These are phyloP conservation scores for Heterotilapia buettikoferi DNA, from an alignment of 2,113 vertebrate genomes.

Conservation along the genomic window DNA sequence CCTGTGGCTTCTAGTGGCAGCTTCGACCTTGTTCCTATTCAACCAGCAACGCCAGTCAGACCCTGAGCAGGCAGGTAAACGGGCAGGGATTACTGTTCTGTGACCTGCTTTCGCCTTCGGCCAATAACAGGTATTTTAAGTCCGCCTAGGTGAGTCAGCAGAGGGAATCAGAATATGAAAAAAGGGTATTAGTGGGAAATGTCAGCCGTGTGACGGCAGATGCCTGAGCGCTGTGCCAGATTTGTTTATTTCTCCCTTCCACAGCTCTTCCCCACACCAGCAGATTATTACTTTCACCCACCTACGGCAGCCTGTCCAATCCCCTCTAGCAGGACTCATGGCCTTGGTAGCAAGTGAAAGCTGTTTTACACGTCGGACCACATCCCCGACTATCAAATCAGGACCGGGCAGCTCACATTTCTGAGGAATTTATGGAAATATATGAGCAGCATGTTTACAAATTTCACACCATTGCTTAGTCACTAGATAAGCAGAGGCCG, in stretches of 20 bases:
- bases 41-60: background rate
- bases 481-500: background rate
- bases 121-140: background rate
- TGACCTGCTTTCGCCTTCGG: background rate
- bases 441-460: background rate
- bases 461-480: background rate
- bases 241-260: constrained; percentile 30
- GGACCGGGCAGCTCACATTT: background rate
- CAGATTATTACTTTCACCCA: constrained; percentile 39
- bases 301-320: constrained; percentile 18
- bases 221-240: constrained; percentile 21
- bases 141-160: constrained; percentile 30
- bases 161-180: constrained; percentile 23
- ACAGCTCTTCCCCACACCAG: background rate
- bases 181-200: constrained; percentile 7
- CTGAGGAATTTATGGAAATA: background rate
- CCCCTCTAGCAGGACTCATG: constrained; percentile 13
- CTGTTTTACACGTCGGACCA: constrained; percentile 44
- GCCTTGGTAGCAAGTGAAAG: constrained; percentile 19
- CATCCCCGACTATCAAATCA: constrained; percentile 35
- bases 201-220: constrained; percentile 6
- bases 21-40: constrained; percentile 26
- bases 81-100: background rate
- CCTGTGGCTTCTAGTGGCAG: background rate
- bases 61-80: background rate